Percentiles rank a stretch among this genome's conserved stretches.
Evolutionary conservation across 2,888 invertebrate genomes (phyloP).

Genomic region (Norana najaformis): DNA sequence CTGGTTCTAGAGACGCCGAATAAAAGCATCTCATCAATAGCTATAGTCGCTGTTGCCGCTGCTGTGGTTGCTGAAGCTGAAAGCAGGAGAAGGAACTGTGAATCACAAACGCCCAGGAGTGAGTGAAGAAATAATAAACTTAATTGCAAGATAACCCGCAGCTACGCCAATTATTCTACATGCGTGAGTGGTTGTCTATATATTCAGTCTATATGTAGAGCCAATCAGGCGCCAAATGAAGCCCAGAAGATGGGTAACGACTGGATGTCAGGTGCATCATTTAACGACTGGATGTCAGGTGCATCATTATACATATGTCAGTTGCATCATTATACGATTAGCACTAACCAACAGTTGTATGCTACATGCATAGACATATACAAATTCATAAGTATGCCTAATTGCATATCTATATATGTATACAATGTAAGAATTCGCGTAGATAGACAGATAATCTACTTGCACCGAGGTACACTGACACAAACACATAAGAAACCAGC

Average conservation of each 20-base stretch:
- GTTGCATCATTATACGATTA: no score
- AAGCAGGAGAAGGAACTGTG: constrained; percentile 15
- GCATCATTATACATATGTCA: neutral
- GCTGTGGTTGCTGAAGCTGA: constrained; percentile 8
- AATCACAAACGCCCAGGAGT: neutral
- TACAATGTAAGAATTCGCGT: neutral
- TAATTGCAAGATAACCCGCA: constrained; percentile 5
- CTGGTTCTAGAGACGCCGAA: neutral
- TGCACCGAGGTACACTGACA: no score
- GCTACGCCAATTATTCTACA: neutral
- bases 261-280: neutral
- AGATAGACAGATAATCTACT: neutral
- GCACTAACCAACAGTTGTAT: no score
- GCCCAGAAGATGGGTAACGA: neutral
- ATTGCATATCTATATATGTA: neutral
- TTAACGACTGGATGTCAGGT: neutral
- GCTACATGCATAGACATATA: neutral
- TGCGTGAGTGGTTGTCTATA: neutral
- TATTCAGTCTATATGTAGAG: no score
- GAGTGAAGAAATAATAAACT: neutral
- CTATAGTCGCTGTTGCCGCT: neutral
- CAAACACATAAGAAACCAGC: neutral
- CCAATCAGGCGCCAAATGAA: no score
- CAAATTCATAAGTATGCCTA: neutral
- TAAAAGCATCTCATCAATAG: constrained; percentile 1